These are phyloP conservation scores for Eristalis pertinax DNA, from an alignment of 2,888 invertebrate species.

Conservation along the genomic window DNA sequence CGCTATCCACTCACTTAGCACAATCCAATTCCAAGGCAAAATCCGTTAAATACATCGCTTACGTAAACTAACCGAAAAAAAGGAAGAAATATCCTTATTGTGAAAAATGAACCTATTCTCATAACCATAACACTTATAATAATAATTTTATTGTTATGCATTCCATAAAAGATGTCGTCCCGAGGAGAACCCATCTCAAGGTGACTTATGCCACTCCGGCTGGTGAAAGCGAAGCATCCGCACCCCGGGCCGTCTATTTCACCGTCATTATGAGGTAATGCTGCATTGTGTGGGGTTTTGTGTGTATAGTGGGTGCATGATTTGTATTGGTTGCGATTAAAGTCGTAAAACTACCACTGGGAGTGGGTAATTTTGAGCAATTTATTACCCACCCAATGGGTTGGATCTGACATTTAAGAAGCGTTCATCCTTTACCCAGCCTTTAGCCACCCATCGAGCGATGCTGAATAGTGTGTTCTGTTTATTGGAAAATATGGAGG, in stretches of 20 bases:
- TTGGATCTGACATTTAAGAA: constrained; percentile 8
- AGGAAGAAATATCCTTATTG: constrained; percentile 51
- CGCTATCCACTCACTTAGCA: constrained; percentile 3
- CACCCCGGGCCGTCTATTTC: constrained; percentile 19
- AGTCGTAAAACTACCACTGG: constrained; percentile 61
- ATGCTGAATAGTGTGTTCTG: constrained; percentile 1
- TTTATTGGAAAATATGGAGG: constrained; percentile 44
- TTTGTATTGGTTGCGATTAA: constrained; percentile 71
- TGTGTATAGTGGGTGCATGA: constrained; percentile 65
- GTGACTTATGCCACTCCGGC: not conserved
- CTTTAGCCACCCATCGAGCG: not conserved
- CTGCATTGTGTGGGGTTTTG: constrained; percentile 62
- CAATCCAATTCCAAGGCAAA: constrained; percentile 55
- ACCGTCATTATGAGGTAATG: constrained; percentile 41
- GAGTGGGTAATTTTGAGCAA: constrained; percentile 49
- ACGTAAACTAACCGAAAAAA: constrained; percentile 46
- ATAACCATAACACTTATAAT: constrained; percentile 70
- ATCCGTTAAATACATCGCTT: constrained; percentile 62
- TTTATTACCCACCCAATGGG: constrained; percentile 62
- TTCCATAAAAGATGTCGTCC: constrained; percentile 59
- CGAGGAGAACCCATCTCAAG: constrained; percentile 40
- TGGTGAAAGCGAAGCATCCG: constrained; percentile 49
- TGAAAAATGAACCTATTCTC: constrained; percentile 65
- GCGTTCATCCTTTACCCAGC: too few species aligned
- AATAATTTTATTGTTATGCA: constrained; percentile 67